These are phyloP conservation scores for Ceyx cyanopectus DNA, from an alignment of 2,113 vertebrate species.

Conservation along the genomic window DNA sequence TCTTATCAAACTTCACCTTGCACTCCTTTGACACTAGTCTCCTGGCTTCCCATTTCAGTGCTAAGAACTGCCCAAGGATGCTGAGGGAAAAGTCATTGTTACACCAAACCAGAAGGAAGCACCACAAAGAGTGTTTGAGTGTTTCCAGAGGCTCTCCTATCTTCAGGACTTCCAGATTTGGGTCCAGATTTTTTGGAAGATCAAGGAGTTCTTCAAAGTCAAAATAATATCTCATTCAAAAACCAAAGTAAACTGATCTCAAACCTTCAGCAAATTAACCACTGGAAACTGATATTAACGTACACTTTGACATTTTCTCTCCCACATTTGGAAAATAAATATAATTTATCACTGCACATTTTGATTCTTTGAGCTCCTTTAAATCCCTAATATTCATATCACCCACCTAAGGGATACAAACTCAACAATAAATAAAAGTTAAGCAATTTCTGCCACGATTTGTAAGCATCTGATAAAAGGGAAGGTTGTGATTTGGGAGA, in stretches of 20 bases:
- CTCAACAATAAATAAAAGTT: neutral
- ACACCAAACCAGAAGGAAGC: neutral
- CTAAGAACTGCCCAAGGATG: neutral
- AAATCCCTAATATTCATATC: neutral
- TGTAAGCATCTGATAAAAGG: neutral
- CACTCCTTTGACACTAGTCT: neutral
- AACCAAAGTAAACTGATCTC: neutral
- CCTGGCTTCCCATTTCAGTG: neutral
- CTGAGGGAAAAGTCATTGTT: neutral
- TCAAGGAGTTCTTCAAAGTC: neutral
- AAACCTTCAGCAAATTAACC: neutral
- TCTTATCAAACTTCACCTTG: neutral
- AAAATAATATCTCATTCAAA: neutral
- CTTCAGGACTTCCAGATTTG: neutral
- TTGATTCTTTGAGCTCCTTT: neutral
- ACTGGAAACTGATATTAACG: neutral
- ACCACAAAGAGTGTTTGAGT: neutral
- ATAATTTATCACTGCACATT: neutral
- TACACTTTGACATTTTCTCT: neutral
- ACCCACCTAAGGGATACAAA: neutral
- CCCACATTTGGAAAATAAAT: neutral
- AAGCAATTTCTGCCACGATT: neutral
- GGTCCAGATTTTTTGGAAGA: neutral
- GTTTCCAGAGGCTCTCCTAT: neutral
- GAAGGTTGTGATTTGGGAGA: neutral